Evolutionary conservation across 2,113 vertebrate species (phyloP).

Genomic region (Onychostruthus taczanowskii): DNA sequence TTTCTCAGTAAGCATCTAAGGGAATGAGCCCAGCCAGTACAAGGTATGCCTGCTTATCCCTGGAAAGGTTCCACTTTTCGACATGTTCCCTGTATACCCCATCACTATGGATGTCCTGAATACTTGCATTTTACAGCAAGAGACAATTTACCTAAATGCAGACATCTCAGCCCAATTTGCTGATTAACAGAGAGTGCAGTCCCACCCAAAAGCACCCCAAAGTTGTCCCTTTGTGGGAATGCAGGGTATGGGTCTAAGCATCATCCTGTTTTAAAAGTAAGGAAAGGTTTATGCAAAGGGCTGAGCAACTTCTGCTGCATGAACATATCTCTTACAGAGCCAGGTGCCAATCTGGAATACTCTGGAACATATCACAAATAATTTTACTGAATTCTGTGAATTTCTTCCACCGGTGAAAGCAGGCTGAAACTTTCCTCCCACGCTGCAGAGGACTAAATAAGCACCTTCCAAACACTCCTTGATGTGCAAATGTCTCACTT

Average conservation of each 20-base stretch:
- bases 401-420: not conserved
- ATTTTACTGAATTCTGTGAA: not conserved
- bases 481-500: not conserved
- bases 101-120: rapidly evolving
- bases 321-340: rapidly evolving
- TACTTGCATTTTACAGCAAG: not conserved
- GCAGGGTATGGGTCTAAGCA: not conserved
- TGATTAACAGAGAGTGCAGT: not conserved
- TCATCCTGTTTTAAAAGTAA: not conserved
- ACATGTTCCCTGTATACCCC: not conserved
- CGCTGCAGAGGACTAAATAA: not conserved
- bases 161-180: not conserved
- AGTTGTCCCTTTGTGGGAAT: not conserved
- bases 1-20: not conserved
- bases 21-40: not conserved
- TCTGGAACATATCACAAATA: not conserved
- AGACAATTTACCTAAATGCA: not conserved
- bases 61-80: not conserved
- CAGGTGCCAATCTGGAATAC: not conserved
- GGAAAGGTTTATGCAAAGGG: not conserved
- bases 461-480: not conserved
- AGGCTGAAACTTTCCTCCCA: not conserved
- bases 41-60: not conserved
- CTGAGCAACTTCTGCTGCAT: not conserved
- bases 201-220: not conserved